A percentile compares a stretch with the other conserved stretches of the same genome.
phyloP scores from a whole-genome alignment of 2,888 invertebrate genomes.

The Eucera pruinosa region DNA sequence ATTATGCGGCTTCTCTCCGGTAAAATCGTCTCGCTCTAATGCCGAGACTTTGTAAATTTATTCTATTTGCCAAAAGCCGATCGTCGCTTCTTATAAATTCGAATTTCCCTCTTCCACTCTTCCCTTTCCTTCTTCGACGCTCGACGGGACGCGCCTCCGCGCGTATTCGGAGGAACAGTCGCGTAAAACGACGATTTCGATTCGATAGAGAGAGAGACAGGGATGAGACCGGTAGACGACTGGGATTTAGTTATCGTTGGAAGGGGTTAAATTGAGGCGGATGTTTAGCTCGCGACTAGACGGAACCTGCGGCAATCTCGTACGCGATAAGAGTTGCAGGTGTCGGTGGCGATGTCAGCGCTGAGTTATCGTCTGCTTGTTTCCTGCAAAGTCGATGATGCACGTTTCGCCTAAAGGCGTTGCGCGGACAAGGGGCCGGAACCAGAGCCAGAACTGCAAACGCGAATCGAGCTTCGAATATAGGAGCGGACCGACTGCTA shows the following conservation, averaged over 20 bases:
- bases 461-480: neutral
- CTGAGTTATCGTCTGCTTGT: conserved; percentile 61
- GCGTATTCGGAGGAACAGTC: too few species aligned
- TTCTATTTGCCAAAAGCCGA: conserved; percentile 65
- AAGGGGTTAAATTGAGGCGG: too few species aligned
- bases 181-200: too few species aligned
- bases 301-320: conserved; percentile 32
- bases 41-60: conserved; percentile 65
- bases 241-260: too few species aligned
- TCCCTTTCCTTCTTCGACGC: neutral
- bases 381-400: conserved; percentile 34
- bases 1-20: conserved; percentile 66
- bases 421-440: conserved; percentile 11
- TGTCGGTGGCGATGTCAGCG: conserved; percentile 59
- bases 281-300: conserved; percentile 8
- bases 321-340: conserved; percentile 48
- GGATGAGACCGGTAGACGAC: too few species aligned
- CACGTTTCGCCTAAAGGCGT: conserved; percentile 43
- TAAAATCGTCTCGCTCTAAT: conserved; percentile 64
- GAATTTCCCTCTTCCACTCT: conserved; percentile 7
- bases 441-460: conserved; percentile 31
- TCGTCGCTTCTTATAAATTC: conserved; percentile 32
- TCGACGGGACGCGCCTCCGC: too few species aligned
- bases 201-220: too few species aligned
- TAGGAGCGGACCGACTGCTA: too few species aligned